phyloP scores from a whole-genome alignment of 2,113 vertebrate species.

The Myrmophylax atrothorax region DNA sequence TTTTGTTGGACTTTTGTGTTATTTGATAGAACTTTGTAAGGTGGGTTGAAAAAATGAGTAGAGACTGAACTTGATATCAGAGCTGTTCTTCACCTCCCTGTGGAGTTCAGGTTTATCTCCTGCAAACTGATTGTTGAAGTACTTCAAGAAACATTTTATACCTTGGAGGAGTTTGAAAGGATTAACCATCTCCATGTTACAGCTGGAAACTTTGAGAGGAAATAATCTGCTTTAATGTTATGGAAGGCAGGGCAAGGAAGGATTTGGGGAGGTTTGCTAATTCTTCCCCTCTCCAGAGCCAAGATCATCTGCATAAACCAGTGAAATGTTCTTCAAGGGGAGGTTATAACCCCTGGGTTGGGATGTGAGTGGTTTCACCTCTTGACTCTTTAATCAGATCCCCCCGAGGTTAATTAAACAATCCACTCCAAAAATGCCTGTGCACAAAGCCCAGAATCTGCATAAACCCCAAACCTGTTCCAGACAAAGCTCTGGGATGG shows the following conservation, averaged over 20 bases:
- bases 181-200: neutral
- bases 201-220: neutral
- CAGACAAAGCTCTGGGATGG: neutral
- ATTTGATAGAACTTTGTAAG: neutral
- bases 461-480: neutral
- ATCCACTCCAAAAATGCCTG: neutral
- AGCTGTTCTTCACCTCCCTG: neutral
- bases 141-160: neutral
- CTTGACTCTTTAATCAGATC: slow-evolving; percentile 30
- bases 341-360: neutral
- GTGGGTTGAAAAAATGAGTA: neutral
- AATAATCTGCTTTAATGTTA: neutral
- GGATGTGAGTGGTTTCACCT: neutral
- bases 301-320: neutral
- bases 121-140: neutral
- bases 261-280: neutral
- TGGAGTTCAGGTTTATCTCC: neutral
- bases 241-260: neutral
- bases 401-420: slow-evolving; percentile 4
- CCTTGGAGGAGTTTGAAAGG: neutral
- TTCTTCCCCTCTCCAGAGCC: neutral
- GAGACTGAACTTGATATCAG: neutral
- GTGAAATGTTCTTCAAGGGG: neutral
- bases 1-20: neutral
- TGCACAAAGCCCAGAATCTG: neutral